These are phyloP conservation scores for Xanthorhoe designata DNA, from an alignment of 2,888 invertebrate species.

Conservation along the genomic window DNA sequence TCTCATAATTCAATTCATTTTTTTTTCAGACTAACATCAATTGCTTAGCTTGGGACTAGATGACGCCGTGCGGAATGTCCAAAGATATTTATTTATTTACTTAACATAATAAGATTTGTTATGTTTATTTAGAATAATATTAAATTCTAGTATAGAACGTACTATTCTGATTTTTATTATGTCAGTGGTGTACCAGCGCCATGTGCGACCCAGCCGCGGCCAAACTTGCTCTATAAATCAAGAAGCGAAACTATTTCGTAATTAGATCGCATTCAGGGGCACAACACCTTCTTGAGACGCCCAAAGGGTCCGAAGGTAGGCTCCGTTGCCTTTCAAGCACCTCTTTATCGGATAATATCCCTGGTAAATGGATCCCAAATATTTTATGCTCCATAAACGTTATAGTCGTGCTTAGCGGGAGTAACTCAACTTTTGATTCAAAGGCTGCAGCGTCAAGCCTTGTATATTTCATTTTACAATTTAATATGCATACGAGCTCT, in stretches of 20 bases:
- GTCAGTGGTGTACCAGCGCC: slow-evolving; percentile 68
- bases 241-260: slow-evolving; percentile 86
- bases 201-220: slow-evolving; percentile 68
- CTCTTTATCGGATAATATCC: slow-evolving; percentile 84
- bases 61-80: too few relatives aligned
- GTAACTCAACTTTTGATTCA: neutral
- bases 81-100: too few relatives aligned
- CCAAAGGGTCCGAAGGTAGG: slow-evolving; percentile 81
- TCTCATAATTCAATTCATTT: too few relatives aligned
- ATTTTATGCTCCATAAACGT: slow-evolving; percentile 74
- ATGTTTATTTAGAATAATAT: neutral
- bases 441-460: neutral
- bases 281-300: slow-evolving; percentile 82
- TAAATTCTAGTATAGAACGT: neutral
- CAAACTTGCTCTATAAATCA: slow-evolving; percentile 86
- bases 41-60: too few relatives aligned
- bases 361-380: slow-evolving; percentile 82
- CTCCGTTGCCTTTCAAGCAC: slow-evolving; percentile 80
- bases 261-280: slow-evolving; percentile 86
- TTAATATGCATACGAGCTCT: too few relatives aligned
- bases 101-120: too few relatives aligned
- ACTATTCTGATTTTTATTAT: slow-evolving; percentile 69
- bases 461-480: neutral
- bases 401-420: slow-evolving; percentile 43
- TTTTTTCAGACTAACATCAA: too few relatives aligned